Base-by-base conservation (phyloP, 64 coral and sea anemone species). In the Montipora capricornis region DNA sequence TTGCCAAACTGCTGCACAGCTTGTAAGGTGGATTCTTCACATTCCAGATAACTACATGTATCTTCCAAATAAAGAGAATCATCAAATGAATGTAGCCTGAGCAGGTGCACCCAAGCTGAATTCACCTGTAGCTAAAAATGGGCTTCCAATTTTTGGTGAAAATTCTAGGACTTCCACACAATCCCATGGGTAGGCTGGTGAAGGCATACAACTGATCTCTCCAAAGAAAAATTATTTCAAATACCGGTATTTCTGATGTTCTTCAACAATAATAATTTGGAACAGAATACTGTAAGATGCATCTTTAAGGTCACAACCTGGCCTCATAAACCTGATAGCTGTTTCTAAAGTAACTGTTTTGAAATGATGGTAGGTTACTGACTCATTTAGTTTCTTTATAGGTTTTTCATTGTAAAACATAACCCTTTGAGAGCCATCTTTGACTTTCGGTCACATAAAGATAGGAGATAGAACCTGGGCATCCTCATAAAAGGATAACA, bases 321-420 rank as follows among this genome's bases (percentile, higher is more conserved):
- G 91, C 45, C 69, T 91, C 68, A 97, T 88, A 20, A 96, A 75
- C 75, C 80, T 93, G 29, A 96, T 96, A 10, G 91, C 91, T 26
- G 90, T 89, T 78, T 96, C 90, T 24, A 93, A 76, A n/a, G 87
- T 93, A 61, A 90, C 87, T 80, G 90, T 96, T 86, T 96, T 96
- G 87, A 96, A 93, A 89, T 89, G 78, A 59, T 96, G 90, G 17
- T 93, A 96, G 29, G 95, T 59, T 29, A 90, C 26, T 26, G 26
- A 26, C 26, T 26, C 26, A 26, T 26, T 26, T 26, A 26, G 26
- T 26, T 26, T 26, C 26, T 26, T 26, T 26, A 26, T 26, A 26
- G 26, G 26, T 26, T 26, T 26, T 26, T 0, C 26, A 26, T 26
- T 26, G 26, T 26, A 26, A 26, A 26, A 26, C 1, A 26, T 26